Evolutionary conservation across 2,888 invertebrate genomes (phyloP).

Genomic region (Rugalucina vietnamica): DNA sequence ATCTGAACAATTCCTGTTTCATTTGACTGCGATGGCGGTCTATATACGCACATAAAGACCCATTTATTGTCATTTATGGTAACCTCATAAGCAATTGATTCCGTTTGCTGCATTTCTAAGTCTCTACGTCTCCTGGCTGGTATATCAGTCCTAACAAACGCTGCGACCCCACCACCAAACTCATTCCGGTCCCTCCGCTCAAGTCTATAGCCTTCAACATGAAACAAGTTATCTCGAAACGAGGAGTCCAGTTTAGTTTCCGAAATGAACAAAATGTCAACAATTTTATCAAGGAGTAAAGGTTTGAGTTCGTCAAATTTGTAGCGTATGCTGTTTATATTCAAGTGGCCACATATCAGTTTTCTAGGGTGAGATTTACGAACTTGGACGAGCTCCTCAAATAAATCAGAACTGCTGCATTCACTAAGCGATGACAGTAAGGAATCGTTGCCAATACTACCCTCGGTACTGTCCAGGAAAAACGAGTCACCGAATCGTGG

Average conservation of each 20-base stretch:
- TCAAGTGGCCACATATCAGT: too few relatives aligned
- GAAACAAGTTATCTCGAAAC: not conserved
- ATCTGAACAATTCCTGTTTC: not conserved
- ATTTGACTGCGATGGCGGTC: slow-evolving; percentile 11
- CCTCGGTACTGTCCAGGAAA: too few relatives aligned
- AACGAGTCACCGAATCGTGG: too few relatives aligned
- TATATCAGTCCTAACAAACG: slow-evolving; percentile 31
- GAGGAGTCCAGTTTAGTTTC: slow-evolving; percentile 23
- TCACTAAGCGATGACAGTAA: too few relatives aligned
- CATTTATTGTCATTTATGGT: slow-evolving; percentile 23
- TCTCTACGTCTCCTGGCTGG: slow-evolving; percentile 24
- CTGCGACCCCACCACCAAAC: slow-evolving; percentile 17
- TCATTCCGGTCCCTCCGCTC: slow-evolving; percentile 23
- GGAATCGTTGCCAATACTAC: too few relatives aligned
- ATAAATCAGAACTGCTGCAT: too few relatives aligned
- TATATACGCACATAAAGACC: slow-evolving; percentile 29
- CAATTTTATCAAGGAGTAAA: too few relatives aligned
- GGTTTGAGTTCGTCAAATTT: too few relatives aligned
- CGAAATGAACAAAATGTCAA: slow-evolving; percentile 28
- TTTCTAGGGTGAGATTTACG: too few relatives aligned
- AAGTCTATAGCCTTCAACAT: slow-evolving; percentile 4
- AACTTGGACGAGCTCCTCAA: too few relatives aligned
- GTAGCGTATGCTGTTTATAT: too few relatives aligned
- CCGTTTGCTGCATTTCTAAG: slow-evolving; percentile 19
- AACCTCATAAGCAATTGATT: slow-evolving; percentile 32